Conservation (phyloP, 2,113 vertebrate genomes). For the Lipotes vexillifer region DNA sequence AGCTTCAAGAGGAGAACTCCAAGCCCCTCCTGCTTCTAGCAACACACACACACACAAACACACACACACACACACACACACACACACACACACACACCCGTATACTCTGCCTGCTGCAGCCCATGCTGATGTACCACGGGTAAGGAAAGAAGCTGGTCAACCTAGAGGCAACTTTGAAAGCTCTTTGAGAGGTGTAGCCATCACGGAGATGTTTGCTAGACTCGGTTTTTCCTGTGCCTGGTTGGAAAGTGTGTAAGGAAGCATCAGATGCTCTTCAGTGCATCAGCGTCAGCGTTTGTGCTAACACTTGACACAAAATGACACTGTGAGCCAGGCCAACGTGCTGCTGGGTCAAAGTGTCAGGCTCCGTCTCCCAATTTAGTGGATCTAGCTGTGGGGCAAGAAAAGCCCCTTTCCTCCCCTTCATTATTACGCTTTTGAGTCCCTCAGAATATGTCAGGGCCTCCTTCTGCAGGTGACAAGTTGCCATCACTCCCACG, state of each 20-base stretch:
- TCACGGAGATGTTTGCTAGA: background rate
- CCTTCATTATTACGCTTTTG: background rate
- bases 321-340: background rate
- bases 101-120: background rate
- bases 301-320: background rate
- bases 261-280: background rate
- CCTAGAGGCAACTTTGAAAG: background rate
- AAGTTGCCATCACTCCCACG: background rate
- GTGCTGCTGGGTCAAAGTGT: background rate
- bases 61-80: too few species aligned
- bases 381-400: background rate
- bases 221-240: background rate
- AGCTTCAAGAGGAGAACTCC: background rate
- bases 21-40: background rate
- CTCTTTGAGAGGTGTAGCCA: background rate
- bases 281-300: background rate
- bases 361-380: background rate
- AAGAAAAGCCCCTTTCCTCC: background rate
- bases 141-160: background rate
- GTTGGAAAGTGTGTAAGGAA: background rate
- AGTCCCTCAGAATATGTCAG: background rate
- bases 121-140: fast-evolving
- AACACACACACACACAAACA: background rate
- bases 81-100: too few species aligned
- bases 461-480: background rate